phyloP scores from a whole-genome alignment of 1,140 invertebrate species.

The Nephila pilipes region DNA sequence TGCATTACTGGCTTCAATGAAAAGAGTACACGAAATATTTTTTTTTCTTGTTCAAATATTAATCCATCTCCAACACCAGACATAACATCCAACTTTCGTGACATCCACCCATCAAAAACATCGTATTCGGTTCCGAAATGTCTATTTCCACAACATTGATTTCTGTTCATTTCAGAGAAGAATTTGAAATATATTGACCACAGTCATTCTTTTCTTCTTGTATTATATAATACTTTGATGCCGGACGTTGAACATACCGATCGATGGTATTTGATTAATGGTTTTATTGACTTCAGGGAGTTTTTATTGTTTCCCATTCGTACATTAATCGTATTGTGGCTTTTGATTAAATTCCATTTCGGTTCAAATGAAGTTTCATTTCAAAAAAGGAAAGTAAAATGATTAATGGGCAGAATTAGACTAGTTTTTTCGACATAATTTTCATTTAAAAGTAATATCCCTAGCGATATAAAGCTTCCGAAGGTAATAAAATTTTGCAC shows the following conservation, averaged over 20 bases:
- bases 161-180: conserved; percentile 4
- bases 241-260: neutral
- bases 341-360: neutral
- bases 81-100: neutral
- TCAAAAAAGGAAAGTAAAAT: neutral
- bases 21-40: neutral
- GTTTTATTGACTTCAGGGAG: neutral
- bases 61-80: neutral
- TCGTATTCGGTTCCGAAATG: neutral
- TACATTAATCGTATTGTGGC: neutral
- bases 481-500: neutral
- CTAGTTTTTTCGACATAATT: neutral
- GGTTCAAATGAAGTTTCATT: neutral
- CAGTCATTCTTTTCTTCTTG: neutral
- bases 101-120: neutral
- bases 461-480: neutral
- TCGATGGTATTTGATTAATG: neutral
- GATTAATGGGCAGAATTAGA: neutral
- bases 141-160: conserved; percentile 20
- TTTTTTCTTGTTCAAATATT: neutral
- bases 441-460: neutral
- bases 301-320: neutral
- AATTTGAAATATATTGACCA: conserved; percentile 9
- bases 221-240: neutral
- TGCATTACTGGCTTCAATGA: no score